These are phyloP conservation scores for Neofelis nebulosa DNA, from an alignment of 2,113 vertebrate genomes.

Conservation along the genomic window DNA sequence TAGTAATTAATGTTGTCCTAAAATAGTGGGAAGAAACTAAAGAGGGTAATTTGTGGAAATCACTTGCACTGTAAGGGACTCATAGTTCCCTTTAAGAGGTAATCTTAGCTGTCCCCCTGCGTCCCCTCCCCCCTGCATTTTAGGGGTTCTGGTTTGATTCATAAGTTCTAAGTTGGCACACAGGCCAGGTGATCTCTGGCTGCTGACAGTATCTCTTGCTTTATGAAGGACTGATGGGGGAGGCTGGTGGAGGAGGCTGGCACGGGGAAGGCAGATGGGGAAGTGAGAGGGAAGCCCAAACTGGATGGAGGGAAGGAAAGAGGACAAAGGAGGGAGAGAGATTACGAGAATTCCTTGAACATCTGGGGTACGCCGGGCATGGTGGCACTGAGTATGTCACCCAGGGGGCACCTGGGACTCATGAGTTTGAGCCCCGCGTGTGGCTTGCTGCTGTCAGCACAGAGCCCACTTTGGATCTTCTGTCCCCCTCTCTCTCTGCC, in stretches of 20 bases:
- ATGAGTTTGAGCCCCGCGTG: too few relatives aligned
- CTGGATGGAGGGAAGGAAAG: neutral
- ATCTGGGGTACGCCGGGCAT: neutral
- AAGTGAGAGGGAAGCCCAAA: neutral
- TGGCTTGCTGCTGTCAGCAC: too few relatives aligned
- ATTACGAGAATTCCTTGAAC: neutral
- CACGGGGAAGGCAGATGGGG: neutral
- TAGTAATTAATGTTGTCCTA: constrained; percentile 67
- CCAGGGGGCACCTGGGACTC: neutral
- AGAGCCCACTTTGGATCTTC: too few relatives aligned
- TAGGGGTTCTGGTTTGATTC: neutral
- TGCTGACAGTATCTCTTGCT: neutral
- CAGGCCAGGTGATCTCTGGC: neutral
- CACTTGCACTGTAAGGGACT: neutral
- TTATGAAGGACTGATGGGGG: neutral
- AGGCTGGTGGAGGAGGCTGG: neutral
- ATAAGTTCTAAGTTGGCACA: constrained; percentile 5
- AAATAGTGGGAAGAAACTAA: constrained; percentile 47
- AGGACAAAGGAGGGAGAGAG: neutral
- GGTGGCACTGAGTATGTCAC: neutral
- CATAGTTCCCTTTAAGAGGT: neutral
- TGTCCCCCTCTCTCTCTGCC: too few relatives aligned
- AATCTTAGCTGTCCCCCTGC: neutral
- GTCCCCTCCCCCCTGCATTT: neutral
- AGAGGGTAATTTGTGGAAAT: constrained; percentile 58